Conservation (phyloP, 2,797 vertebrate genomes). For the Tapirus indicus region DNA sequence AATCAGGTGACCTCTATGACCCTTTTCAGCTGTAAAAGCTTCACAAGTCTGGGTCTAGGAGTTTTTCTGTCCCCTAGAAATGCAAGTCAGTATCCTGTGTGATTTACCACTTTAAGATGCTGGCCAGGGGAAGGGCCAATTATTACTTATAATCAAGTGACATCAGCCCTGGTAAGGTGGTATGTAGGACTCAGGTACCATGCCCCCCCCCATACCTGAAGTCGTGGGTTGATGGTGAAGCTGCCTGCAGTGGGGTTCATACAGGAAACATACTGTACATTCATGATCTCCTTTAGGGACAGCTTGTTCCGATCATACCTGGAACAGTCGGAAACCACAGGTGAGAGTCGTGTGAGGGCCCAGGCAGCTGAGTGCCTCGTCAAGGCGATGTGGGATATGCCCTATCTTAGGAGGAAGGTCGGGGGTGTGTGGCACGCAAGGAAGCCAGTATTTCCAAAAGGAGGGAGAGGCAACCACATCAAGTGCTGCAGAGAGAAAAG, state of each 20-base stretch:
- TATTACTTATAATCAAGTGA: background rate
- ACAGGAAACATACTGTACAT: constrained; percentile 96
- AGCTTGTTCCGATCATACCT: constrained; percentile 98
- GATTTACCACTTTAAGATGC: background rate
- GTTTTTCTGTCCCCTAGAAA: background rate
- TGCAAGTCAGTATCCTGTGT: background rate
- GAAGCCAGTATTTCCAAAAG: background rate
- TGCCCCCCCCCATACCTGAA: constrained; percentile 91
- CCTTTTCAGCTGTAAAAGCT: background rate
- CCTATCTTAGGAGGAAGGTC: too few species aligned
- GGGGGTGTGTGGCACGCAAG: background rate
- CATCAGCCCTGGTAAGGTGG: background rate
- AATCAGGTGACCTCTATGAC: background rate
- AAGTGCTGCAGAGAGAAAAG: background rate
- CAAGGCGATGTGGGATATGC: background rate
- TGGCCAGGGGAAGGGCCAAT: background rate
- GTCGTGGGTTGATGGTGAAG: constrained; percentile 97
- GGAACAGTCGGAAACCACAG: background rate
- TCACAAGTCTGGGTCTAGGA: background rate
- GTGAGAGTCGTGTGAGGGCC: background rate
- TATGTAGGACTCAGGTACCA: background rate
- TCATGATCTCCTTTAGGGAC: constrained; percentile 95
- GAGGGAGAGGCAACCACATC: background rate
- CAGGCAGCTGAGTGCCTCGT: background rate
- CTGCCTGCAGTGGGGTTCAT: constrained; percentile 98